phyloP scores from a whole-genome alignment of 2,888 invertebrate genomes.

The Scaptodrosophila latifasciaeformis region DNA sequence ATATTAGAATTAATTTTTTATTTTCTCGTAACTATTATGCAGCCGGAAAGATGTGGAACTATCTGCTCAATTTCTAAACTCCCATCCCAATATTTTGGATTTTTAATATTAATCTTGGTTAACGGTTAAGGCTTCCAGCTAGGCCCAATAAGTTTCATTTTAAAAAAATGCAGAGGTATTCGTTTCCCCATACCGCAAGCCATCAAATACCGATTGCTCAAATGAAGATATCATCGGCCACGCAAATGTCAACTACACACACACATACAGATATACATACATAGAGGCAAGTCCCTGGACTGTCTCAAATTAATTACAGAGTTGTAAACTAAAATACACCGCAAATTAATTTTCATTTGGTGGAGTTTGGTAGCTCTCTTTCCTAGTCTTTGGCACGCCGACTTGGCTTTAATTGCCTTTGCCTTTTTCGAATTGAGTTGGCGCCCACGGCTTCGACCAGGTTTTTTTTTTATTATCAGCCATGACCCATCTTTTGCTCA shows the following conservation, averaged over 20 bases:
- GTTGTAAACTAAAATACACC: conserved; percentile 58
- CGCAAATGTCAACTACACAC: neutral
- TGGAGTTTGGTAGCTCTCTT: no score
- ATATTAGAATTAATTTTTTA: no score
- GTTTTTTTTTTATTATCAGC: conserved; percentile 48
- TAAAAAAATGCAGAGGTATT: conserved; percentile 86
- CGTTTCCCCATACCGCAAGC: conserved; percentile 87
- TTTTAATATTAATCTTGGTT: no score
- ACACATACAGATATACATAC: neutral
- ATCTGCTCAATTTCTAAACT: no score
- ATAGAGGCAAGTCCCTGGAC: no score
- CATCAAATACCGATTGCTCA: conserved; percentile 79
- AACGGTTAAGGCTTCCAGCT: no score
- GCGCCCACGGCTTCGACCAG: conserved; percentile 55
- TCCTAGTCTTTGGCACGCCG: conserved; percentile 25
- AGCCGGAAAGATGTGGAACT: no score
- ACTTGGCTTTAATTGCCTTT: conserved; percentile 57
- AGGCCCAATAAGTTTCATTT: no score
- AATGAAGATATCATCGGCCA: conserved; percentile 21
- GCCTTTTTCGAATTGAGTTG: conserved; percentile 54
- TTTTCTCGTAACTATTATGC: no score
- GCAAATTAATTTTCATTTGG: conserved; percentile 71
- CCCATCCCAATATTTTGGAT: no score
- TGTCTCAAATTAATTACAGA: conserved; percentile 71
- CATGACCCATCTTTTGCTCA: conserved; percentile 51